Evolutionary conservation across 2,888 invertebrate genomes (phyloP).

Genomic region (Parelbella ahira): DNA sequence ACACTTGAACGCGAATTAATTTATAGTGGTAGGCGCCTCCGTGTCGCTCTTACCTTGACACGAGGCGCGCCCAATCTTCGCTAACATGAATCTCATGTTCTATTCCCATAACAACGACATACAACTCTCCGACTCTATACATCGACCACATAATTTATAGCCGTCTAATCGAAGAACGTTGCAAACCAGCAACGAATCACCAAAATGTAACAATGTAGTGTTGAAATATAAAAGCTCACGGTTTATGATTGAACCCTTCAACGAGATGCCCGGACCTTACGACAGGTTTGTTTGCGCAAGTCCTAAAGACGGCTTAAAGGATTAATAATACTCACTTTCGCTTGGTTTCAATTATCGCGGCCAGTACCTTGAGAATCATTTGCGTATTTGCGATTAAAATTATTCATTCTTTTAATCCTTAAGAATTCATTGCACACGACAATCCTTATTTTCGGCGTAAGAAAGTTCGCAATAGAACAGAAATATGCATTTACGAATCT

Average conservation of each 20-base stretch:
- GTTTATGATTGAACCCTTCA: constrained; percentile 26
- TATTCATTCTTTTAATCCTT: no score
- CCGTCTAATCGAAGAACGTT: not conserved
- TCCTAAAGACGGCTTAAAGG: constrained; percentile 33
- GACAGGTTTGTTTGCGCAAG: constrained; percentile 38
- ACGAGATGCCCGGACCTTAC: constrained; percentile 44
- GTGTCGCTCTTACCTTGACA: constrained; percentile 49
- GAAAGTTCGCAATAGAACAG: no score
- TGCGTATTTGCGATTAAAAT: constrained; percentile 6
- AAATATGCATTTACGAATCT: no score
- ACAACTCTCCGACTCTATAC: no score
- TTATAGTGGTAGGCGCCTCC: constrained; percentile 54
- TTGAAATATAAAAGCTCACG: constrained; percentile 1
- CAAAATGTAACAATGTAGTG: constrained; percentile 5
- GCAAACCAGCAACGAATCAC: constrained; percentile 3
- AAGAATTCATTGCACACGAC: no score
- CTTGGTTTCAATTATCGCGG: constrained; percentile 31
- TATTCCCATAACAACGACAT: not conserved
- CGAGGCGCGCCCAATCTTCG: constrained; percentile 38
- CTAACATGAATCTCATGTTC: not conserved
- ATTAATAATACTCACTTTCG: constrained; percentile 32
- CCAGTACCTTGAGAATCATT: constrained; percentile 15
- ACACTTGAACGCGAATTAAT: constrained; percentile 62
- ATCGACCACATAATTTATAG: not conserved
- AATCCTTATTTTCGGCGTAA: no score